These are phyloP conservation scores for Elymnias hypermnestra DNA, from an alignment of 1,140 invertebrate genomes.

Conservation along the genomic window DNA sequence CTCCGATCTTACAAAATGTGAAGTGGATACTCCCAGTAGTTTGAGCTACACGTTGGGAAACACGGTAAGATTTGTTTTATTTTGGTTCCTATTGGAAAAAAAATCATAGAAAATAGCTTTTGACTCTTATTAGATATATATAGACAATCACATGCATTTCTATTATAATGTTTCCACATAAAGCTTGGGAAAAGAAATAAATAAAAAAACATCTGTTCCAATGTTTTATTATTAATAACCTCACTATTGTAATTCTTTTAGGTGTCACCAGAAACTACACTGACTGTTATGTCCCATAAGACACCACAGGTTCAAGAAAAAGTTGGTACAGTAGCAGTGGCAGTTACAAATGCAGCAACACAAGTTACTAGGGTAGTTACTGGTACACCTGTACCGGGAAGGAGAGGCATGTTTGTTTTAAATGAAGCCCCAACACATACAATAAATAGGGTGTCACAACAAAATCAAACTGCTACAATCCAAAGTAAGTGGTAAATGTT, in stretches of 20 bases:
- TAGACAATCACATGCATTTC: too few relatives aligned
- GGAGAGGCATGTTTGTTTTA: constrained; percentile 70
- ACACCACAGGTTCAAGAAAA: constrained; percentile 72
- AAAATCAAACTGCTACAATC: constrained; percentile 69
- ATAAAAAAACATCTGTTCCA: too few relatives aligned
- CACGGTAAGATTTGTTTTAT: constrained; percentile 49
- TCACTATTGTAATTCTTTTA: too few relatives aligned
- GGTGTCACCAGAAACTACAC: constrained; percentile 69
- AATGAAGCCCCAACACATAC: constrained; percentile 66
- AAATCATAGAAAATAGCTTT: not conserved
- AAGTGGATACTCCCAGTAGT: constrained; percentile 70
- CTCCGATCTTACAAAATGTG: constrained; percentile 69
- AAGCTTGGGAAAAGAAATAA: too few relatives aligned
- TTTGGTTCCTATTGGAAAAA: constrained; percentile 2
- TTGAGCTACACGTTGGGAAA: constrained; percentile 73
- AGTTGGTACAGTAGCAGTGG: constrained; percentile 56
- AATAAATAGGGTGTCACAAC: constrained; percentile 60
- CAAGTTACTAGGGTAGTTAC: constrained; percentile 64
- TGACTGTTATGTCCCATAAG: constrained; percentile 72
- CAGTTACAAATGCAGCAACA: constrained; percentile 54
- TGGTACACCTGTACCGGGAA: constrained; percentile 40
- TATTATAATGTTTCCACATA: too few relatives aligned
- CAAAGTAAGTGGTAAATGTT: constrained; percentile 56
- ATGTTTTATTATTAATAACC: too few relatives aligned
- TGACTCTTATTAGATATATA: not conserved